Evolutionary conservation across 2,113 vertebrate genomes (phyloP).

Genomic region (Orcinus orca): DNA sequence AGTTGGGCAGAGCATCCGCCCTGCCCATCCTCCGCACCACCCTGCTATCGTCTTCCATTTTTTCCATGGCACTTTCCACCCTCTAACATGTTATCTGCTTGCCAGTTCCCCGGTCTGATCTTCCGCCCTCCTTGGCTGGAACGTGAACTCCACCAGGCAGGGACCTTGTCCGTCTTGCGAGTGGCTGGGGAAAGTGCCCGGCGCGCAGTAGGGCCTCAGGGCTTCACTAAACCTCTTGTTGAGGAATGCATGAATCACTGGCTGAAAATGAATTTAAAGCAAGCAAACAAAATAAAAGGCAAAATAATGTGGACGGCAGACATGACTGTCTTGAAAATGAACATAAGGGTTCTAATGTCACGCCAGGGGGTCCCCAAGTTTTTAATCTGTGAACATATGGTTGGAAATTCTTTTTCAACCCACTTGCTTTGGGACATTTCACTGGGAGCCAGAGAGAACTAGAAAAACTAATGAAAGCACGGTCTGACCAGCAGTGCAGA

Average conservation of each 20-base stretch:
- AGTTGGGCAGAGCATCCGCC: not conserved
- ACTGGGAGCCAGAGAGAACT: not conserved
- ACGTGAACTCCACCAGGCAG: not conserved
- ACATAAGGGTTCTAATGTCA: not conserved
- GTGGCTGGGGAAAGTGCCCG: not conserved
- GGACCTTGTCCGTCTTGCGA: not conserved
- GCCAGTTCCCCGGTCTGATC: not conserved
- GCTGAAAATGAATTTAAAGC: not conserved
- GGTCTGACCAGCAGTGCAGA: not conserved
- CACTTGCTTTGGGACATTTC: not conserved
- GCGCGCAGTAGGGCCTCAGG: not conserved
- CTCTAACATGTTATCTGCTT: not conserved
- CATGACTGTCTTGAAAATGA: not conserved
- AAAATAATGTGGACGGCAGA: not conserved
- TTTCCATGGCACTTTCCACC: not conserved
- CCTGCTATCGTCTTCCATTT: not conserved
- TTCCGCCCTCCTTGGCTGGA: not conserved
- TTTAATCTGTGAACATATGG: not conserved
- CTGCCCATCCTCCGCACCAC: not conserved
- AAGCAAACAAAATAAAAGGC: not conserved
- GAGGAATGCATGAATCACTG: not conserved
- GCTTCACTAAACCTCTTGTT: not conserved
- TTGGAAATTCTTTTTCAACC: constrained; percentile 4
- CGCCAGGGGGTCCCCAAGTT: not conserved
- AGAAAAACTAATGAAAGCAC: not conserved